Conservation (phyloP, 1,140 invertebrate species). For the Bombus superbus region DNA sequence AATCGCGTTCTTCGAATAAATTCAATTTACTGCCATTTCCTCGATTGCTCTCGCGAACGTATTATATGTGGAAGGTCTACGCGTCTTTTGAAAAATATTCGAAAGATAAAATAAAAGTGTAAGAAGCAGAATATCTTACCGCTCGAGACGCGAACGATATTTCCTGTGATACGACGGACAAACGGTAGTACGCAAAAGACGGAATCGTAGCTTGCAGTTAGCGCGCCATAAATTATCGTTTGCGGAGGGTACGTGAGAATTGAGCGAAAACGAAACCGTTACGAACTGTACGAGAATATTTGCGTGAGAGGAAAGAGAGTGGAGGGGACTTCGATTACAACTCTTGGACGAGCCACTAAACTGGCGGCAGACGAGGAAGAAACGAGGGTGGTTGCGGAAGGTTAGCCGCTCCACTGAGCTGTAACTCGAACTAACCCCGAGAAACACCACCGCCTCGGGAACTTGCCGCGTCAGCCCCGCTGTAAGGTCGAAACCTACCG, state of each 20-base stretch:
- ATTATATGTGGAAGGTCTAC: rapidly evolving
- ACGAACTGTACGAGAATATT: conserved; percentile 17
- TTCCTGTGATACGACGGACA: neutral
- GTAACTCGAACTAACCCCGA: conserved; percentile 78
- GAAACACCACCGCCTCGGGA: conserved; percentile 72
- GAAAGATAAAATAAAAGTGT: neutral
- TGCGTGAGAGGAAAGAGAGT: neutral
- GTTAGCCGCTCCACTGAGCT: conserved; percentile 81
- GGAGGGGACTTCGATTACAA: conserved; percentile 36
- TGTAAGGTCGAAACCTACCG: conserved; percentile 67
- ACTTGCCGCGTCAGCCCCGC: conserved; percentile 78
- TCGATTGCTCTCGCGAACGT: neutral
- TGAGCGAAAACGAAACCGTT: neutral
- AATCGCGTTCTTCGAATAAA: neutral
- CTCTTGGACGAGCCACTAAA: conserved; percentile 44
- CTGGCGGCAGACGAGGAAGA: conserved; percentile 43
- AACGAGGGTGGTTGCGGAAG: conserved; percentile 64
- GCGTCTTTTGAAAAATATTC: neutral
- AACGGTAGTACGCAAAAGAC: conserved; percentile 34
- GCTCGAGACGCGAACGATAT: neutral
- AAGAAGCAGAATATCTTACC: neutral
- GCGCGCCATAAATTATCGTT: conserved; percentile 58
- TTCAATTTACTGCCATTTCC: neutral
- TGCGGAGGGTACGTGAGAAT: neutral
- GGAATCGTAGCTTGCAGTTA: neutral